Conservation (phyloP, 1,140 invertebrate genomes). For the Drosophila kohkoa region DNA sequence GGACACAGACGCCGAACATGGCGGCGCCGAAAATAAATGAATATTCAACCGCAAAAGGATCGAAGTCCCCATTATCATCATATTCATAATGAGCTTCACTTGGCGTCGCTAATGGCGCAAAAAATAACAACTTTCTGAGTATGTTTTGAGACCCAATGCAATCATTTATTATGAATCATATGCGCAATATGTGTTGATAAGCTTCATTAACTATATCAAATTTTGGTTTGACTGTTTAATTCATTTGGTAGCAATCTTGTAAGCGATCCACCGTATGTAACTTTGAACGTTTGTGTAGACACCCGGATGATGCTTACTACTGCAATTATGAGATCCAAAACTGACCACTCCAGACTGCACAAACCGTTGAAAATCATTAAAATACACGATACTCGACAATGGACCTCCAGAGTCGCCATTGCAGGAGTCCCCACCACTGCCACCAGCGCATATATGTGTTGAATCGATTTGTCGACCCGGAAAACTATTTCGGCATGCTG, state of each 20-base stretch:
- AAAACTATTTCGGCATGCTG: neutral
- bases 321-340: neutral
- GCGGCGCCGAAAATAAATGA: slow-evolving; percentile 53
- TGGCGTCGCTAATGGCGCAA: slow-evolving; percentile 49
- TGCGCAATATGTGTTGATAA: too few species aligned
- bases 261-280: slow-evolving; percentile 27
- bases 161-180: slow-evolving; percentile 1
- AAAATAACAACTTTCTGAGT: slow-evolving; percentile 53
- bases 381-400: neutral
- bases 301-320: neutral
- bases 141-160: slow-evolving; percentile 3
- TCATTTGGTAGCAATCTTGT: slow-evolving; percentile 16
- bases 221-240: neutral
- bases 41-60: slow-evolving; percentile 51
- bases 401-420: slow-evolving; percentile 37
- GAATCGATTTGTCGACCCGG: neutral
- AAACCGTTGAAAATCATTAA: neutral
- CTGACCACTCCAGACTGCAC: slow-evolving; percentile 33
- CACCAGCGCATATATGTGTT: slow-evolving; percentile 26
- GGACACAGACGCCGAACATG: slow-evolving; percentile 58
- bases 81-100: slow-evolving; percentile 33
- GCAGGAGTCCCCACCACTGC: neutral
- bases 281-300: slow-evolving; percentile 36
- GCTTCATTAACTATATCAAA: too few species aligned
- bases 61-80: slow-evolving; percentile 38